Evolutionary conservation across 1,140 invertebrate genomes (phyloP).

Genomic region (Solenopsis fugax): DNA sequence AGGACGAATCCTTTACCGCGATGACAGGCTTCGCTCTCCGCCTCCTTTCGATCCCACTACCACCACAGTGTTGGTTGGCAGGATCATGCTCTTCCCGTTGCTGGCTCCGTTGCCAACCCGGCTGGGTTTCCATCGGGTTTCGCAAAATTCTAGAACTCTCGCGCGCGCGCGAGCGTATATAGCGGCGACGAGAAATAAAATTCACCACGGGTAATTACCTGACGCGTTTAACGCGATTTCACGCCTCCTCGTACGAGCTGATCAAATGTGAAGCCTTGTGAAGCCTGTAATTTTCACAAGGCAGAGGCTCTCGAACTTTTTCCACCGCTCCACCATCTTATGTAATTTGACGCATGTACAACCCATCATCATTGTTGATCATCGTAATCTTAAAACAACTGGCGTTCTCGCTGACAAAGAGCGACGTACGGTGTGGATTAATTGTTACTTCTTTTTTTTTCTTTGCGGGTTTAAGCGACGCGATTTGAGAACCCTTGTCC

Average conservation of each 20-base stretch:
- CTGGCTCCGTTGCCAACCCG: slow-evolving; percentile 29
- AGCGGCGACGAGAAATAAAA: slow-evolving; percentile 30
- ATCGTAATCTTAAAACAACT: slow-evolving; percentile 30
- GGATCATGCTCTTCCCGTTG: slow-evolving; percentile 50
- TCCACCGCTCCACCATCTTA: background rate
- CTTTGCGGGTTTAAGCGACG: background rate
- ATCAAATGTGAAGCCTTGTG: slow-evolving; percentile 55
- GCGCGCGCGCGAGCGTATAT: background rate
- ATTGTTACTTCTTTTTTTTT: background rate
- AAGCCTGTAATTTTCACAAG: slow-evolving; percentile 55
- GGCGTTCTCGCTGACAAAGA: background rate
- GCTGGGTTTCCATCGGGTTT: slow-evolving; percentile 29
- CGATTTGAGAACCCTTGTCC: slow-evolving; percentile 12
- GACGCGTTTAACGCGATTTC: slow-evolving; percentile 61
- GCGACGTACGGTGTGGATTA: slow-evolving; percentile 22
- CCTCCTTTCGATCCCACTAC: slow-evolving; percentile 62
- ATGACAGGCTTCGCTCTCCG: slow-evolving; percentile 63
- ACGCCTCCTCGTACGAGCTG: slow-evolving; percentile 49
- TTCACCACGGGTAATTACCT: slow-evolving; percentile 53
- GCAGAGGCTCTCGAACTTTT: slow-evolving; percentile 48
- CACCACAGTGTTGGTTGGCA: slow-evolving; percentile 48
- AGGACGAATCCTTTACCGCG: slow-evolving; percentile 62
- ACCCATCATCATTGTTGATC: slow-evolving; percentile 58
- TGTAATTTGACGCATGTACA: slow-evolving; percentile 58
- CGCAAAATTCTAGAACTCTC: slow-evolving; percentile 47